Conservation (phyloP, 2,113 vertebrate species). For the Australoheros scitulus region DNA sequence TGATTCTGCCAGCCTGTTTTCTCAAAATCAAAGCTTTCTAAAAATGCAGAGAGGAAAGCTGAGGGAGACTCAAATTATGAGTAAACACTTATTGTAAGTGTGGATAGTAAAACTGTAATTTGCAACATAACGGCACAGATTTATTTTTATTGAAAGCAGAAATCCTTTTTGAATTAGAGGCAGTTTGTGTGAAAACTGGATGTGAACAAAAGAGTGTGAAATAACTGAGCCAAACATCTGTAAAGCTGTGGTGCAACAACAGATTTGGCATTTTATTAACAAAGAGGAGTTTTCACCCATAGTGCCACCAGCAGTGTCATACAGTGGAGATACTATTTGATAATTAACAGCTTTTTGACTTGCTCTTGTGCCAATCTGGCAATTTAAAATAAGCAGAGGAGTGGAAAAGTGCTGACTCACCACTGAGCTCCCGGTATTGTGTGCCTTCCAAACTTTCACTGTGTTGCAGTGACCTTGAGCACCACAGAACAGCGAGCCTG, state of each 20-base stretch:
- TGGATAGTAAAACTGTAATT: conserved; percentile 18
- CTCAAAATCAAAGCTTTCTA: background rate
- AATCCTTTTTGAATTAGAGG: conserved; percentile 4
- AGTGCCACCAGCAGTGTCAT: conserved; percentile 4
- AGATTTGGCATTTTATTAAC: conserved; percentile 2
- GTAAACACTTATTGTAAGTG: conserved; percentile 17
- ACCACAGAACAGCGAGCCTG: conserved; percentile 22
- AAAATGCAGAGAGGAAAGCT: background rate
- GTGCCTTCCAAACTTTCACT: conserved; percentile 73
- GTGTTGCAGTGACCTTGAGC: conserved; percentile 79
- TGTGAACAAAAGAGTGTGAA: background rate
- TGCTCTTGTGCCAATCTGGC: conserved; percentile 48
- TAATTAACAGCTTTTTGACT: conserved; percentile 43
- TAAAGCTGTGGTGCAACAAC: background rate
- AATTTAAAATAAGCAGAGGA: conserved; percentile 43
- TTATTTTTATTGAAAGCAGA: conserved; percentile 27
- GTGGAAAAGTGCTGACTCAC: conserved; percentile 78
- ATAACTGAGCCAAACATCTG: background rate
- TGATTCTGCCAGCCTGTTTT: conserved; percentile 7
- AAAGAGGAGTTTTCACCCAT: background rate
- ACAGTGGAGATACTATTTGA: conserved; percentile 2
- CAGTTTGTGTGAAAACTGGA: background rate
- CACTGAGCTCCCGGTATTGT: conserved; percentile 44
- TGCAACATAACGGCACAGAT: background rate
- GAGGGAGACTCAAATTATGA: background rate